A percentile compares a stretch with the other conserved stretches of the same genome.
These are phyloP conservation scores for Amphipoea lucens DNA, from an alignment of 2,888 invertebrate genomes.

Conservation along the genomic window DNA sequence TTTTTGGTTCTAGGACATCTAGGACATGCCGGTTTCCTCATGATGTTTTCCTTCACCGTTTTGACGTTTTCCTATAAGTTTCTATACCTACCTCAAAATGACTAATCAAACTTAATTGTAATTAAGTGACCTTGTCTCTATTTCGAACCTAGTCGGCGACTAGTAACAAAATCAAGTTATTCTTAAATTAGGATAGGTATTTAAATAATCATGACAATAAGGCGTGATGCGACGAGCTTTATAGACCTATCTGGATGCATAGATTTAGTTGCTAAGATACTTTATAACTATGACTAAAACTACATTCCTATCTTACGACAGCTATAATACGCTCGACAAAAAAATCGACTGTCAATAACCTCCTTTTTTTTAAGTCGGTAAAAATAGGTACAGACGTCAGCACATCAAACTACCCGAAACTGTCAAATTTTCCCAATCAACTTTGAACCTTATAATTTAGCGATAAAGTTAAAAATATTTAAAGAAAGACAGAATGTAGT, in stretches of 20 bases:
- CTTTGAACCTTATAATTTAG: too few species aligned
- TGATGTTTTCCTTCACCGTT: too few species aligned
- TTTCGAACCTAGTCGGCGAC: slow-evolving; percentile 4
- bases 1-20: too few species aligned
- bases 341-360: background rate
- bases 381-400: too few species aligned
- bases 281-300: too few species aligned
- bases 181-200: background rate
- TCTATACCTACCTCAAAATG: background rate
- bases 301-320: background rate
- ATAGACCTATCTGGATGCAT: slow-evolving; percentile 11
- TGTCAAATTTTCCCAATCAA: too few species aligned
- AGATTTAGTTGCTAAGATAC: background rate
- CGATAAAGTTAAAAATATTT: too few species aligned
- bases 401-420: too few species aligned
- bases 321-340: background rate
- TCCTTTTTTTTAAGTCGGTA: too few species aligned
- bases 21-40: too few species aligned
- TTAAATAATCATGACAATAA: slow-evolving; percentile 3
- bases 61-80: background rate
- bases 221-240: slow-evolving; percentile 21
- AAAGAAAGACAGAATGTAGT: too few species aligned
- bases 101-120: slow-evolving; percentile 17
- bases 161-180: slow-evolving; percentile 36
- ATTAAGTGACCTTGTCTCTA: slow-evolving; percentile 32